phyloP scores from a whole-genome alignment of 2,888 invertebrate genomes.

The Leucoma salicis region DNA sequence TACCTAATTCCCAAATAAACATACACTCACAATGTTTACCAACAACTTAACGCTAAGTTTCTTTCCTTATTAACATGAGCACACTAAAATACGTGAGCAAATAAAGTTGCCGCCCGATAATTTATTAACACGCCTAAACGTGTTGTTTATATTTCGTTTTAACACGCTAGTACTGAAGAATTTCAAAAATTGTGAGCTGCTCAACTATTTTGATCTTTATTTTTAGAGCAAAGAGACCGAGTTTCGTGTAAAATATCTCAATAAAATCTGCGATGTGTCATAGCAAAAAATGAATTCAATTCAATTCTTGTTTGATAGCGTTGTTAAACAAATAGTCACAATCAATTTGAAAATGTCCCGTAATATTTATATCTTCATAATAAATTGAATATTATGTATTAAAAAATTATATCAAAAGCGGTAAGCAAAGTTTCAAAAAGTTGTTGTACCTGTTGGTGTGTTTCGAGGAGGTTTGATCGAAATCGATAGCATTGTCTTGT shows the following conservation, averaged over 20 bases:
- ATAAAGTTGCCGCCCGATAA: conserved; percentile 51
- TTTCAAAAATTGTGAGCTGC: conserved; percentile 22
- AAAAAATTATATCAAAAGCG: no score
- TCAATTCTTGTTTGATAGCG: no score
- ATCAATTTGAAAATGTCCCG: no score
- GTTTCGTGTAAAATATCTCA: conserved; percentile 7
- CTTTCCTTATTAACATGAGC: conserved; percentile 54
- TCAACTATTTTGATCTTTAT: neutral
- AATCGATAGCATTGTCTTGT: no score
- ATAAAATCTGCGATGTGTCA: conserved; percentile 20
- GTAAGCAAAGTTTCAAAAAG: no score
- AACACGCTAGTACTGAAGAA: conserved; percentile 32
- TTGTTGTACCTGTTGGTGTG: no score
- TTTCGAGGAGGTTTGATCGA: no score
- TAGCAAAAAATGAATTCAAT: conserved; percentile 16
- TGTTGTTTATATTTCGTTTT: conserved; percentile 38
- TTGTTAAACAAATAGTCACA: no score
- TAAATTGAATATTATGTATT: no score
- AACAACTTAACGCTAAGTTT: conserved; percentile 61
- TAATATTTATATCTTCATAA: no score
- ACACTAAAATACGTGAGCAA: conserved; percentile 61
- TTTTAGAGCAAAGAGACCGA: neutral
- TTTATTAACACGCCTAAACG: conserved; percentile 63
- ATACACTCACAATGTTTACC: conserved; percentile 45
- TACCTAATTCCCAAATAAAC: conserved; percentile 25